Evolutionary conservation across 2,113 vertebrate species (phyloP).

Genomic region (Entomyzon cyanotis): DNA sequence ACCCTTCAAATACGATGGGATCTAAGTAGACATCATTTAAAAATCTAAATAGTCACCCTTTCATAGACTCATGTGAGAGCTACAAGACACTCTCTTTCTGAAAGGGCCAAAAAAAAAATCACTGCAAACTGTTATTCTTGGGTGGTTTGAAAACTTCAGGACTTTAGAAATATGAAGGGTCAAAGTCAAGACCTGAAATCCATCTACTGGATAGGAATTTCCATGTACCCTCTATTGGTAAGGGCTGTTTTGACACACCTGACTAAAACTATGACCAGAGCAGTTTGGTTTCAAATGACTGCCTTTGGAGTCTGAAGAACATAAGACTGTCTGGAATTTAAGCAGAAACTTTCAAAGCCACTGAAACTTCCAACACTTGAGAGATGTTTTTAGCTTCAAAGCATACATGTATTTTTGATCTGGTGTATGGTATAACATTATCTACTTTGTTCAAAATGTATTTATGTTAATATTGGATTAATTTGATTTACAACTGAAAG

Average conservation of each 20-base stretch:
- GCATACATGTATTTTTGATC: background rate
- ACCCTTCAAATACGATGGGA: background rate
- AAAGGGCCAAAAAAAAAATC: background rate
- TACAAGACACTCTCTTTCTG: background rate
- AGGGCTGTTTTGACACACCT: background rate
- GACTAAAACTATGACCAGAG: background rate
- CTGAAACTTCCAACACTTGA: background rate
- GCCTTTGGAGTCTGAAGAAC: background rate
- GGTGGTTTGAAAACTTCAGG: background rate
- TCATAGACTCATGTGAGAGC: rapidly evolving
- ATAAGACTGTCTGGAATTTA: background rate
- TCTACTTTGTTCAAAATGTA: background rate
- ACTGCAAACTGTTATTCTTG: background rate
- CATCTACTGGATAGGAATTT: background rate
- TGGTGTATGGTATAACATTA: background rate
- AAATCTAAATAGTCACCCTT: background rate
- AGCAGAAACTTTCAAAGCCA: background rate
- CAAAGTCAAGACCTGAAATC: background rate
- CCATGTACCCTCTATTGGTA: background rate
- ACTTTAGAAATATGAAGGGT: background rate
- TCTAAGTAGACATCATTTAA: background rate
- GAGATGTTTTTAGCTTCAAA: background rate
- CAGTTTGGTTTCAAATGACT: background rate
- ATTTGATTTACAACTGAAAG: background rate
- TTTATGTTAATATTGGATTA: background rate